Percentiles rank a stretch among this genome's conserved stretches.
Evolutionary conservation across 1,140 invertebrate genomes (phyloP).

Genomic region (Micrasema longulum): DNA sequence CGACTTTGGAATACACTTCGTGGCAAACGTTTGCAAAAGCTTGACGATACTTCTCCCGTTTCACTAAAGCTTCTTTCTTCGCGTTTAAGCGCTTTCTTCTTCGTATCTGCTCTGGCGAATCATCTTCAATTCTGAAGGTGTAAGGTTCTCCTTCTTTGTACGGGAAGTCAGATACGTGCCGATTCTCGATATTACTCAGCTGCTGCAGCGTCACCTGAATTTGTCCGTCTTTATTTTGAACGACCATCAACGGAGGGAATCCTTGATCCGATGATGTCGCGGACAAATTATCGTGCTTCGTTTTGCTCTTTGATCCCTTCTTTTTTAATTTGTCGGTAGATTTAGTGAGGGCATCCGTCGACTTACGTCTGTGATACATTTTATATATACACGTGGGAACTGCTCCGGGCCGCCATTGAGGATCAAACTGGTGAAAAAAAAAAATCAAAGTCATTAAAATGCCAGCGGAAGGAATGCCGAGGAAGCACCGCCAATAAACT

Average conservation of each 20-base stretch:
- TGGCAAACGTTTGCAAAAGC: constrained; percentile 22
- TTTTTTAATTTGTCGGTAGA: neutral
- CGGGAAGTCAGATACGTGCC: constrained; percentile 32
- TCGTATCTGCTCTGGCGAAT: neutral
- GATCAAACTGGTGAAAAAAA: constrained; percentile 37
- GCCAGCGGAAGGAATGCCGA: neutral
- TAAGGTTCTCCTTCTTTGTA: constrained; percentile 15
- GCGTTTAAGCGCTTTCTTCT: neutral
- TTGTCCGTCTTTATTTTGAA: constrained; percentile 17
- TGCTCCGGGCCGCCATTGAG: constrained; percentile 32
- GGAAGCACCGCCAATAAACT: neutral
- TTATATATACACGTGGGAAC: constrained; percentile 11
- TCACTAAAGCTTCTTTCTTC: neutral
- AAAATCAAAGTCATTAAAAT: neutral
- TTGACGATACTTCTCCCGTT: neutral
- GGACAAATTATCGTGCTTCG: neutral
- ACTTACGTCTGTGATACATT: neutral
- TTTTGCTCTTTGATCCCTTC: constrained; percentile 2
- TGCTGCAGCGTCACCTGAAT: constrained; percentile 5
- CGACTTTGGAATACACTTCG: constrained; percentile 21
- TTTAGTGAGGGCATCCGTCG: neutral
- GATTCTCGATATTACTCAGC: neutral
- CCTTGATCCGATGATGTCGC: constrained; percentile 8
- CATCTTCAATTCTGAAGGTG: constrained; percentile 1
- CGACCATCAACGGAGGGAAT: too few relatives aligned